Percentiles rank a stretch among this genome's conserved stretches.
These are phyloP conservation scores for Trypoxylus dichotomus DNA, from an alignment of 1,140 invertebrate species.

Conservation along the genomic window DNA sequence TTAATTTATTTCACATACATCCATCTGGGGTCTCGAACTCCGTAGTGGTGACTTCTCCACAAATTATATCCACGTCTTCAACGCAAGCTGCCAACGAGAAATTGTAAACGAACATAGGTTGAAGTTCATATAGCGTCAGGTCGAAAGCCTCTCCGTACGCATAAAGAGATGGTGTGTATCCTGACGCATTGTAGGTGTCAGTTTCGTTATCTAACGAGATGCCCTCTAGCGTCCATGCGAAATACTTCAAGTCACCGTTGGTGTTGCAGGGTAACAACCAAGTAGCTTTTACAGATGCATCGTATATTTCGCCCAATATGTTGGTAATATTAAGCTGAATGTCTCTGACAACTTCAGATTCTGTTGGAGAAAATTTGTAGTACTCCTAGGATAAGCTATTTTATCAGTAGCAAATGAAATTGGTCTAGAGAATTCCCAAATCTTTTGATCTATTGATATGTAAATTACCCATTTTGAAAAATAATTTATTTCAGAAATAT, in stretches of 20 bases:
- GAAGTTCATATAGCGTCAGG: not conserved
- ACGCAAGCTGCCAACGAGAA: not conserved
- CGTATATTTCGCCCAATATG: not conserved
- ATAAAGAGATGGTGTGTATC: not conserved
- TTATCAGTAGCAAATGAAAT: not conserved
- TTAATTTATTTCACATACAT: not conserved
- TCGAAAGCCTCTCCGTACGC: not conserved
- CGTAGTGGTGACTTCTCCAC: not conserved
- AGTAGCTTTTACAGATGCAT: not conserved
- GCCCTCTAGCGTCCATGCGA: not conserved
- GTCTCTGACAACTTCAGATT: not conserved
- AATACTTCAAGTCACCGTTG: not conserved
- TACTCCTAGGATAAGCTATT: not conserved
- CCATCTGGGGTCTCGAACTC: not conserved
- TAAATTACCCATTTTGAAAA: too few species aligned
- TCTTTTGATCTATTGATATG: not conserved
- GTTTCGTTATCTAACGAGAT: not conserved
- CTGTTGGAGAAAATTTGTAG: not conserved
- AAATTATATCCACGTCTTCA: not conserved
- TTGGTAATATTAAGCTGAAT: not conserved
- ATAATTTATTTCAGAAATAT: too few species aligned
- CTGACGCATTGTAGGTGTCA: not conserved
- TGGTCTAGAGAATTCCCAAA: not conserved
- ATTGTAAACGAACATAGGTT: not conserved
- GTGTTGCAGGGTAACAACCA: slow-evolving; percentile 9